These are phyloP conservation scores for Eledona agricola DNA, from an alignment of 2,888 invertebrate genomes.

Conservation along the genomic window DNA sequence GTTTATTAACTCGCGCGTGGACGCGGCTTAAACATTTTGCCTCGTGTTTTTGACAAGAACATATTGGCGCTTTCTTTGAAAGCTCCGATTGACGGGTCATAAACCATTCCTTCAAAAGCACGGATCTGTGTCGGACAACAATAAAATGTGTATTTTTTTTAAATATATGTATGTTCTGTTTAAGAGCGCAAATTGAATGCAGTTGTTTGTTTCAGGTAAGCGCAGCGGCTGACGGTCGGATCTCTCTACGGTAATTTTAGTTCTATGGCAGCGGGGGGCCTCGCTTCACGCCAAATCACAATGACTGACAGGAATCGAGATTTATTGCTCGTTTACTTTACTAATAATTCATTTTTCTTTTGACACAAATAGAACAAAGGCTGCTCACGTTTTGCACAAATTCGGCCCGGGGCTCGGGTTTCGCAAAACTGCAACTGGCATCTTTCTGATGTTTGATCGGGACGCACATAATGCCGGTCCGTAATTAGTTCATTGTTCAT, in stretches of 20 bases:
- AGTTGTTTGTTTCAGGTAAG: constrained; percentile 46
- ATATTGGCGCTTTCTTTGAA: constrained; percentile 12
- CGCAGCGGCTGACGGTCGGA: constrained; percentile 9
- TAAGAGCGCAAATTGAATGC: neutral
- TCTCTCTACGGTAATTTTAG: constrained; percentile 16
- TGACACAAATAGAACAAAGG: constrained; percentile 62
- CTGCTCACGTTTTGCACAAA: constrained; percentile 45
- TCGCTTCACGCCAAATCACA: constrained; percentile 57
- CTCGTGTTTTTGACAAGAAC: constrained; percentile 12
- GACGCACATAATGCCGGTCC: constrained; percentile 2
- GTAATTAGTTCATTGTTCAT: constrained; percentile 23
- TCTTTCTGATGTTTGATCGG: constrained; percentile 12
- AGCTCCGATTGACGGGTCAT: constrained; percentile 3
- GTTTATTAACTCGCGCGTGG: neutral
- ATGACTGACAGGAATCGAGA: constrained; percentile 63
- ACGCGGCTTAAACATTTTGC: too few species aligned
- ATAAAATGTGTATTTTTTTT: neutral
- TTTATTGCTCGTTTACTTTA: constrained; percentile 63
- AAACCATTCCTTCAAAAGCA: too few species aligned
- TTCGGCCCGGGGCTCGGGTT: constrained; percentile 39
- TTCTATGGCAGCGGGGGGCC: constrained; percentile 40
- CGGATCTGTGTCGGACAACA: constrained; percentile 3
- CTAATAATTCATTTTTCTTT: constrained; percentile 63
- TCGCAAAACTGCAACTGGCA: constrained; percentile 24
- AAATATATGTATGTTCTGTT: constrained; percentile 1